These are phyloP conservation scores for Chromoteleia sp. DNA, from an alignment of 2,888 invertebrate genomes.

Conservation along the genomic window DNA sequence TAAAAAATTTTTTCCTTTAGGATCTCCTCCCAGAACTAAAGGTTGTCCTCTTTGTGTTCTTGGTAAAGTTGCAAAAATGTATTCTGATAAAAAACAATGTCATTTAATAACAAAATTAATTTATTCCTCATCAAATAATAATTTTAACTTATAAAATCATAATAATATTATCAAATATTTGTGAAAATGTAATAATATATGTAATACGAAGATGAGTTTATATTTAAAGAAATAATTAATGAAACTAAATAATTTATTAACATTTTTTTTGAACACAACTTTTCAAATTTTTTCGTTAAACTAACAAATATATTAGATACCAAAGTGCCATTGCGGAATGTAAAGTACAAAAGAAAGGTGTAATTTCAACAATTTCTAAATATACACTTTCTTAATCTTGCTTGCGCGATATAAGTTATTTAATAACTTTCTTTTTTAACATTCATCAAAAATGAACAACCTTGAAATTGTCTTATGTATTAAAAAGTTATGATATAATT, in stretches of 20 bases:
- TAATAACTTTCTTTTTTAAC: constrained; percentile 21
- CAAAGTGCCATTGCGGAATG: constrained; percentile 14
- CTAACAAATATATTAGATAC: neutral
- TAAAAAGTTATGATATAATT: neutral
- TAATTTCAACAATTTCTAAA: constrained; percentile 45
- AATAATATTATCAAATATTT: too few species aligned
- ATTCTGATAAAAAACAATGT: constrained; percentile 86
- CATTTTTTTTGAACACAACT: neutral
- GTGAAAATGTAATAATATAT: too few species aligned
- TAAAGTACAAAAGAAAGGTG: constrained; percentile 14
- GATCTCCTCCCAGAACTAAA: constrained; percentile 97
- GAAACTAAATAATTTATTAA: too few species aligned
- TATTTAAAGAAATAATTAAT: too few species aligned
- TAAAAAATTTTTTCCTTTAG: constrained; percentile 98
- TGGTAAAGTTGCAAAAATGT: constrained; percentile 96
- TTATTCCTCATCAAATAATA: neutral
- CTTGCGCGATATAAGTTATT: constrained; percentile 2
- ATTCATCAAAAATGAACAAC: neutral
- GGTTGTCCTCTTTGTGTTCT: constrained; percentile 97
- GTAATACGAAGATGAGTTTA: too few species aligned
- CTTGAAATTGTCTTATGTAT: neutral
- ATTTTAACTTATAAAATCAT: too few species aligned
- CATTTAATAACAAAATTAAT: neutral
- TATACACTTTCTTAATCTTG: constrained; percentile 31
- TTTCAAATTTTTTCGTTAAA: neutral